Evolutionary conservation across 2,797 vertebrate genomes (phyloP).

Genomic region (Aplochiton taeniatus): DNA sequence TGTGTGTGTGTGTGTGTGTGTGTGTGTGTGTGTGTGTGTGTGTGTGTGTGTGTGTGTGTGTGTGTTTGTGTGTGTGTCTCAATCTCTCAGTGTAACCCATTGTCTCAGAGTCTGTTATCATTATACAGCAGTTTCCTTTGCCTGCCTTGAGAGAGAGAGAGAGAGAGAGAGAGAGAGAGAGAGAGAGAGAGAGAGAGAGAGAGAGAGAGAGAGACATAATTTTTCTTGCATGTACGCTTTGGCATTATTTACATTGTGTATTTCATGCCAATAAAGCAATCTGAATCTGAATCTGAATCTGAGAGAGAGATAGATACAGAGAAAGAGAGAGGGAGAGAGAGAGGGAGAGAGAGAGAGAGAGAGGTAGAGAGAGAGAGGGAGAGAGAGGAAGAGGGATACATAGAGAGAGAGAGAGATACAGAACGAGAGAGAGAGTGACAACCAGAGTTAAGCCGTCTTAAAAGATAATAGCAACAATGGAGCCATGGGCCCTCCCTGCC

Average conservation of each 20-base stretch:
- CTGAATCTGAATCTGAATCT: too few relatives aligned
- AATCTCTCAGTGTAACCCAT: too few relatives aligned
- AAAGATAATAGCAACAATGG: too few relatives aligned
- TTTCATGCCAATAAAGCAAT: too few relatives aligned
- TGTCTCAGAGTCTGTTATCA: slow-evolving; percentile 75
- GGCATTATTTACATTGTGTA: too few relatives aligned
- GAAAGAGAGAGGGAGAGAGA: slow-evolving; percentile 24
- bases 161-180: slow-evolving; percentile 25
- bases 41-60: slow-evolving; percentile 34
- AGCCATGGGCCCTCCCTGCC: too few relatives aligned
- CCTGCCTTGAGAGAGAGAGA: slow-evolving; percentile 16
- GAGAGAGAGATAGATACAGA: slow-evolving; percentile 32
- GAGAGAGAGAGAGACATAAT: slow-evolving; percentile 20
- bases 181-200: slow-evolving; percentile 34
- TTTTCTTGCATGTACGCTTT: too few relatives aligned
- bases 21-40: slow-evolving; percentile 20
- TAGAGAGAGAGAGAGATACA: slow-evolving; percentile 13
- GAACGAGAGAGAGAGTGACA: slow-evolving; percentile 6
- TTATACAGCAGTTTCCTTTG: slow-evolving; percentile 77
- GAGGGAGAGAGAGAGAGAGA: slow-evolving; percentile 16
- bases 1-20: slow-evolving; percentile 19
- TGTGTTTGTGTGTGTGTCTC: slow-evolving; percentile 46
- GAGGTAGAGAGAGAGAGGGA: slow-evolving; percentile 20
- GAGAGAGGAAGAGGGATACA: slow-evolving; percentile 10
- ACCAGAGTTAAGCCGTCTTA: not conserved